These are phyloP conservation scores for Sesia apiformis DNA, from an alignment of 2,888 invertebrate genomes.

Conservation along the genomic window DNA sequence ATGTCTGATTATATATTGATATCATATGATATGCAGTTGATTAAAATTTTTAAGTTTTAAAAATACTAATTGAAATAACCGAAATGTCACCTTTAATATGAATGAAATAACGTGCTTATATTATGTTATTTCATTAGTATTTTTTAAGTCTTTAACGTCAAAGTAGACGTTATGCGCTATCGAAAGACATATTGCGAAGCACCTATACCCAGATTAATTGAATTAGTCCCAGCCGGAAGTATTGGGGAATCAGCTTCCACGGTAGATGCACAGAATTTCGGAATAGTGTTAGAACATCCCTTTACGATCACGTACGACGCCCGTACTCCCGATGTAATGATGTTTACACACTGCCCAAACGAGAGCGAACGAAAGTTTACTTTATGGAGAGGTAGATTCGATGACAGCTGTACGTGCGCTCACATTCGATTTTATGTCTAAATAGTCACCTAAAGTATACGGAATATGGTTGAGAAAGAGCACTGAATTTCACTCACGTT, in stretches of 20 bases:
- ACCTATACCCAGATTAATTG: constrained; percentile 23
- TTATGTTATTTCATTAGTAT: no score
- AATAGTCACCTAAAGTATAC: background rate
- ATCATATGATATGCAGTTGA: no score
- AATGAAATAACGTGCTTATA: no score
- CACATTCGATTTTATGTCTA: background rate
- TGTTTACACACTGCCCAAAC: background rate
- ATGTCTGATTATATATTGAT: no score
- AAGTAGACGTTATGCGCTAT: constrained; percentile 5
- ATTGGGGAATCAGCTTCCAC: background rate
- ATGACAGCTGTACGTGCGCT: background rate
- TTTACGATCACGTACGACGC: background rate
- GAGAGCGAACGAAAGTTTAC: background rate
- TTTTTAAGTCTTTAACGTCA: background rate
- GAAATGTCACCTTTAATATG: no score
- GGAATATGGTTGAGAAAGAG: no score
- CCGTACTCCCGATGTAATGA: background rate
- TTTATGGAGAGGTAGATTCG: background rate
- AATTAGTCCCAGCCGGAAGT: constrained; percentile 16
- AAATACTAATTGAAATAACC: no score
- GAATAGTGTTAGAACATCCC: background rate
- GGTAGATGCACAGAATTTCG: background rate
- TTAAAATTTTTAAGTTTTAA: no score
- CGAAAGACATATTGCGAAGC: constrained; percentile 12
- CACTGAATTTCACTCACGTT: no score